These are phyloP conservation scores for Watsonalla binaria DNA, from an alignment of 2,888 invertebrate species.

Conservation along the genomic window DNA sequence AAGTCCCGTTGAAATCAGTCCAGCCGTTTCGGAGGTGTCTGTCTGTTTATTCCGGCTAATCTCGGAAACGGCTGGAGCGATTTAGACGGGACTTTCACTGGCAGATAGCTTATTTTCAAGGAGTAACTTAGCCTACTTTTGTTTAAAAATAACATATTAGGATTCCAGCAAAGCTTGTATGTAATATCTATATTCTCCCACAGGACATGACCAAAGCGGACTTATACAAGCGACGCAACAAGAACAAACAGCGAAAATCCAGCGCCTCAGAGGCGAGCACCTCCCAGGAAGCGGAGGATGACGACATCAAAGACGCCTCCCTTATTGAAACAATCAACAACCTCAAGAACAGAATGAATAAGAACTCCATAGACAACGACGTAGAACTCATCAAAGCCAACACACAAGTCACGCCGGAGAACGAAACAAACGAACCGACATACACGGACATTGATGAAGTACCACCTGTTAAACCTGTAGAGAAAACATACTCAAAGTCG, in stretches of 20 bases:
- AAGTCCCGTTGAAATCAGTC: no score
- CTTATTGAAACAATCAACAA: conserved; percentile 53
- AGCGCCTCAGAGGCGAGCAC: conserved; percentile 44
- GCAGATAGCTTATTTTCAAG: no score
- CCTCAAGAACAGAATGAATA: conserved; percentile 54
- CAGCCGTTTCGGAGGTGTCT: no score
- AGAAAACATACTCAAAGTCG: conserved; percentile 64
- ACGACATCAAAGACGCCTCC: conserved; percentile 35
- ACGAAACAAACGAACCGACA: conserved; percentile 38
- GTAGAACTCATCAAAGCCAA: conserved; percentile 63
- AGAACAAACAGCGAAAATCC: conserved; percentile 56
- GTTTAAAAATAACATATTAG: no score
- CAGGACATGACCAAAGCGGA: conserved; percentile 75
- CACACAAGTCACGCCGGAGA: conserved; percentile 51
- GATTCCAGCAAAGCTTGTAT: no score
- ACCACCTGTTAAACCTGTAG: conserved; percentile 60
- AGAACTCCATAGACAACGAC: conserved; percentile 65
- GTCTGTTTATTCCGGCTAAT: no score
- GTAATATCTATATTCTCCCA: conserved; percentile 2
- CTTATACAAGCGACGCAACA: conserved; percentile 66
- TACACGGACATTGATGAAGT: conserved; percentile 52
- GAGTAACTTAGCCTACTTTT: no score
- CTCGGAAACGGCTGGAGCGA: no score
- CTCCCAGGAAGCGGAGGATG: conserved; percentile 27
- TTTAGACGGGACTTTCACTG: no score